Percentiles rank a stretch among this genome's conserved stretches.
phyloP scores from a whole-genome alignment of 2,888 invertebrate genomes.

The Branchipolynoe longqiensis region DNA sequence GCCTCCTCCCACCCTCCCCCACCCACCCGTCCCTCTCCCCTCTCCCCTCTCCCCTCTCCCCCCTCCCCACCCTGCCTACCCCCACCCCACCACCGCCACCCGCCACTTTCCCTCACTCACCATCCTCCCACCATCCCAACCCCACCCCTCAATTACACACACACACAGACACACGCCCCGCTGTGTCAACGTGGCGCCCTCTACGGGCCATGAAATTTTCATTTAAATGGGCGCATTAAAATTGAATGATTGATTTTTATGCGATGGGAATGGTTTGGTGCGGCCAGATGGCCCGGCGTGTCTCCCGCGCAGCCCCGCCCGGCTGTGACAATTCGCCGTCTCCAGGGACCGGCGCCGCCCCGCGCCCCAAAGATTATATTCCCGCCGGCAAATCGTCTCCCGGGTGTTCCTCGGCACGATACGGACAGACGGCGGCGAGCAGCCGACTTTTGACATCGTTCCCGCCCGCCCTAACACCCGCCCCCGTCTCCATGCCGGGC shows the following conservation, averaged over 20 bases:
- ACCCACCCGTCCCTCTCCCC: too few relatives aligned
- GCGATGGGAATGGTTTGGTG: slow-evolving; percentile 2
- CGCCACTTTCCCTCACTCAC: too few relatives aligned
- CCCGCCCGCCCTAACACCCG: too few relatives aligned
- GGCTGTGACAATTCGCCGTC: slow-evolving; percentile 5
- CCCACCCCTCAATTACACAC: neutral
- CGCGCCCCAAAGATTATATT: slow-evolving; percentile 41
- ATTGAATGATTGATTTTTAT: slow-evolving; percentile 53
- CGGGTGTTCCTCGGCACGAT: too few relatives aligned
- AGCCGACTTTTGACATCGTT: too few relatives aligned
- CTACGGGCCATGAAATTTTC: slow-evolving; percentile 47
- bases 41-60: too few relatives aligned
- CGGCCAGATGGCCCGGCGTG: slow-evolving; percentile 45
- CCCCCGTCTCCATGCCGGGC: too few relatives aligned
- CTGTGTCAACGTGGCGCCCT: slow-evolving; percentile 33
- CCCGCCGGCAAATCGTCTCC: slow-evolving; percentile 24
- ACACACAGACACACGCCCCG: too few relatives aligned
- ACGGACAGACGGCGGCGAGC: too few relatives aligned
- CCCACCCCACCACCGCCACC: too few relatives aligned
- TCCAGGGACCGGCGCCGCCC: slow-evolving; percentile 11
- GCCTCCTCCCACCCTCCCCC: too few relatives aligned
- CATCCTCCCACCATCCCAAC: neutral
- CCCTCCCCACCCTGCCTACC: too few relatives aligned
- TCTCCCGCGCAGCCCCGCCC: slow-evolving; percentile 5
- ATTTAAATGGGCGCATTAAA: slow-evolving; percentile 53